Conservation (phyloP, 2,797 vertebrate species). For the Paratrypauchen microcephalus region DNA sequence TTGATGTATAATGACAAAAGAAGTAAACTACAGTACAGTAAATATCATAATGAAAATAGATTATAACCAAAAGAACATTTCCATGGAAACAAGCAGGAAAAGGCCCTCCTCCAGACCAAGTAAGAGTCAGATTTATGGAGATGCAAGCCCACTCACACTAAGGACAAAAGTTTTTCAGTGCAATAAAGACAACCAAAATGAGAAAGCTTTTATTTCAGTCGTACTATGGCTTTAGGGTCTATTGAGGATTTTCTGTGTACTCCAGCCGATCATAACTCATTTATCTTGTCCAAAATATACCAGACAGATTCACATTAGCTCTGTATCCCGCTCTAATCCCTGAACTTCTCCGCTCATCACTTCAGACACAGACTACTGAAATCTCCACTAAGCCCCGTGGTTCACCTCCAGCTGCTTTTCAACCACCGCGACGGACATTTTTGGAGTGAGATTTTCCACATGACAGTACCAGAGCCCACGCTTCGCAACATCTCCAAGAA, state of each 20-base stretch:
- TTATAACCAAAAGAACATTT: too few species aligned
- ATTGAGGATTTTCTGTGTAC: not conserved
- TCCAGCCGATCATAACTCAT: not conserved
- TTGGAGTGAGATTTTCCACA: slow-evolving; percentile 13
- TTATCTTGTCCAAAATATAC: not conserved
- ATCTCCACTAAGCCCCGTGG: not conserved
- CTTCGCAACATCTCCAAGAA: slow-evolving; percentile 9
- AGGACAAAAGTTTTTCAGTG: too few species aligned
- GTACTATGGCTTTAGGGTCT: not conserved
- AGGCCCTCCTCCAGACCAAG: too few species aligned
- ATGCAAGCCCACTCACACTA: too few species aligned
- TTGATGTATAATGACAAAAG: too few species aligned
- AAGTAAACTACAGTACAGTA: too few species aligned
- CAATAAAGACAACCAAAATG: too few species aligned
- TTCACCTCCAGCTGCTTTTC: slow-evolving; percentile 12
- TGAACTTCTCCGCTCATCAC: slow-evolving; percentile 10
- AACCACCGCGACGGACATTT: slow-evolving; percentile 1
- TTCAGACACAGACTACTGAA: not conserved
- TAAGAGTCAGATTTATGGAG: too few species aligned
- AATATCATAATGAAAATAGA: too few species aligned
- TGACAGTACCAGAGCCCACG: not conserved
- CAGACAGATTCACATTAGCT: not conserved
- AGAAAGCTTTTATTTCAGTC: too few species aligned
- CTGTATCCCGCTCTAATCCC: slow-evolving; percentile 13
- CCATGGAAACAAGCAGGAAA: too few species aligned